Conservation (phyloP, 2,797 vertebrate species). For the Dryobates pubescens region DNA sequence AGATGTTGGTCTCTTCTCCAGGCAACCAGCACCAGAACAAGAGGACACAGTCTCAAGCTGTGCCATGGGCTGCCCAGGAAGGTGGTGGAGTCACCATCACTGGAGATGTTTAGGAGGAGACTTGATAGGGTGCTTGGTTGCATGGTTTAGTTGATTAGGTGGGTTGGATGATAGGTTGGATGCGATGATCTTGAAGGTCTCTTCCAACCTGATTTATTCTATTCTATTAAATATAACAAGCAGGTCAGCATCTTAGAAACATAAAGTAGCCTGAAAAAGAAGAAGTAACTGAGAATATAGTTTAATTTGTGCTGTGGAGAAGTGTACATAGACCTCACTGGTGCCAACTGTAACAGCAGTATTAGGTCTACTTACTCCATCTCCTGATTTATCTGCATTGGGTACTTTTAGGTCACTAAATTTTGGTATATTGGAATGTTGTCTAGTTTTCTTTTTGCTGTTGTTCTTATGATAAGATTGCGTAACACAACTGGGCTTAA, state of each 20-base stretch:
- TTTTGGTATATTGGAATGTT: neutral
- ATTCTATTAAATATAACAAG: neutral
- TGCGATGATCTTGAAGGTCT: too few species aligned
- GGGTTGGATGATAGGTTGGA: too few species aligned
- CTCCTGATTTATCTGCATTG: neutral
- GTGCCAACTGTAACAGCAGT: neutral
- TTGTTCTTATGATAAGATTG: neutral
- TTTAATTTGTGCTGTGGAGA: neutral
- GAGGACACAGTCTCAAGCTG: too few species aligned
- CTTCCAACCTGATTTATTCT: too few species aligned
- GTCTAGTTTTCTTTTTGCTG: neutral
- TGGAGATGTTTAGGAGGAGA: too few species aligned
- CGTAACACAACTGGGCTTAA: neutral
- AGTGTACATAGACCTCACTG: neutral
- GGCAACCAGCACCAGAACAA: too few species aligned
- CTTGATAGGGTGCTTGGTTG: too few species aligned
- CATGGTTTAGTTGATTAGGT: too few species aligned
- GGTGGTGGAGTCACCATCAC: too few species aligned
- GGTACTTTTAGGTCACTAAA: neutral
- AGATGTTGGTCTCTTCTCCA: too few species aligned
- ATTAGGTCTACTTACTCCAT: neutral
- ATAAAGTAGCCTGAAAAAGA: neutral
- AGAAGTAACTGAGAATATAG: neutral
- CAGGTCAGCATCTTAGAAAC: neutral
- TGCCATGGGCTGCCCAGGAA: too few species aligned